Evolutionary conservation across 2,888 invertebrate species (phyloP).

Genomic region (Limenitis camilla): DNA sequence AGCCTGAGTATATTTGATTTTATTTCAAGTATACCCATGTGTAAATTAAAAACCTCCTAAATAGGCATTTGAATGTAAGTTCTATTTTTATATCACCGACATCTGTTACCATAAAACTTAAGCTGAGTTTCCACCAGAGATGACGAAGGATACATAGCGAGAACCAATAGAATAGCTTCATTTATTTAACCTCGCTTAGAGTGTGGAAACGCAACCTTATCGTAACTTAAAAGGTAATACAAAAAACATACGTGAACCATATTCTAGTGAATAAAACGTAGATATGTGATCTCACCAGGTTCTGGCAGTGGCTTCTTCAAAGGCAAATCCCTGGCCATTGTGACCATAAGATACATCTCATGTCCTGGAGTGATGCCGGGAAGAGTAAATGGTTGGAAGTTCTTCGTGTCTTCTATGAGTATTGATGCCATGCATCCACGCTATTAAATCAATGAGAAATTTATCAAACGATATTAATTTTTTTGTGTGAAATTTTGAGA

Average conservation of each 20-base stretch:
- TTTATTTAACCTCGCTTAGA: no score
- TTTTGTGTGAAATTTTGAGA: neutral
- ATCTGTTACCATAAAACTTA: no score
- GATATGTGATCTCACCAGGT: slow-evolving; percentile 40
- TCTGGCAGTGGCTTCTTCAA: slow-evolving; percentile 60
- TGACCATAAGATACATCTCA: slow-evolving; percentile 46
- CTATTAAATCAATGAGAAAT: slow-evolving; percentile 25
- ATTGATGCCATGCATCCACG: slow-evolving; percentile 35
- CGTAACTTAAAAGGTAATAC: neutral
- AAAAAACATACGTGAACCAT: neutral
- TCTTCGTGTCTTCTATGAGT: slow-evolving; percentile 42
- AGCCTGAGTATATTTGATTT: no score
- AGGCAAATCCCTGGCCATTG: slow-evolving; percentile 54
- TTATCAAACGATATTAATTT: neutral
- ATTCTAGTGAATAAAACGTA: neutral
- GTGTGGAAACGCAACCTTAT: no score
- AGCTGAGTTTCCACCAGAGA: no score
- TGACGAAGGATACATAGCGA: no score
- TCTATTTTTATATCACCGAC: no score
- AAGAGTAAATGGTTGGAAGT: slow-evolving; percentile 38
- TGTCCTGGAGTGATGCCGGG: slow-evolving; percentile 58
- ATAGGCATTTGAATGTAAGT: no score
- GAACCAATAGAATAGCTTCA: no score
- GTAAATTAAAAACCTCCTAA: no score
- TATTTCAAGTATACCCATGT: no score